Base-by-base conservation (phyloP, 2,797 vertebrate species). In the Ispidina lecontei region DNA sequence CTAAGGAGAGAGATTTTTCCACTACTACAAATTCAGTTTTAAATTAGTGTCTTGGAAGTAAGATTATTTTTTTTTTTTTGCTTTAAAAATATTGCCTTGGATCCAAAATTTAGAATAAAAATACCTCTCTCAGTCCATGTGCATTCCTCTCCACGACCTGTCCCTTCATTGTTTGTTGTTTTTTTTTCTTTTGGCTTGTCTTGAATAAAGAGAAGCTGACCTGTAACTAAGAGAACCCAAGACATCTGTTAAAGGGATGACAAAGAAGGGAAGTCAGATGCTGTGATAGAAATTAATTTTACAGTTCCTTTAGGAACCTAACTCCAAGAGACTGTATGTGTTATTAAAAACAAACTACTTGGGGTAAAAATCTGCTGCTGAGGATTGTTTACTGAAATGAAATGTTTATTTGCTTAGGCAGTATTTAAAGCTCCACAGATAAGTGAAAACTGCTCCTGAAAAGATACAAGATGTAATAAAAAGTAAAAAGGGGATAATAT, bases 311-410 rank as follows among this genome's bases (percentile, higher is more conserved):
- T 84, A 88, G 94, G 96, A 97, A 96, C 90, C 33, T 23, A 64
- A 59, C 82, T 89, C 86, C 70, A 84, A 93, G 85, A 89, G 86
- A 89, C 96, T 90, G 90, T 93, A 90, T 76, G 89, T 91, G 96
- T 96, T 95, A 97, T 95, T 97, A 95, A 97, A 97, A 95, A 97
- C 93, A 95, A 97, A 98, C 97, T 96, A 97, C 98, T 97, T 96
- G 94, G 37, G 64, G 91, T 93, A 92, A 86, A 84, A 93, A 75
- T 85, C 94, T 95, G 69, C 96, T 97, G 94, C 81, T 96, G 94
- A 89, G 72, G 88, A 86, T 74, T 96, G 95, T 96, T 97, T 95
- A 94, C 93, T 85, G 94, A 95, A 96, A 92, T 79, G 78, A 95
- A 96, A 92, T 83, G 62, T 91, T 96, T 89, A 93, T 91, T 95